These are phyloP conservation scores for Lucilia sericata DNA, from an alignment of 1,140 invertebrate species.

Conservation along the genomic window DNA sequence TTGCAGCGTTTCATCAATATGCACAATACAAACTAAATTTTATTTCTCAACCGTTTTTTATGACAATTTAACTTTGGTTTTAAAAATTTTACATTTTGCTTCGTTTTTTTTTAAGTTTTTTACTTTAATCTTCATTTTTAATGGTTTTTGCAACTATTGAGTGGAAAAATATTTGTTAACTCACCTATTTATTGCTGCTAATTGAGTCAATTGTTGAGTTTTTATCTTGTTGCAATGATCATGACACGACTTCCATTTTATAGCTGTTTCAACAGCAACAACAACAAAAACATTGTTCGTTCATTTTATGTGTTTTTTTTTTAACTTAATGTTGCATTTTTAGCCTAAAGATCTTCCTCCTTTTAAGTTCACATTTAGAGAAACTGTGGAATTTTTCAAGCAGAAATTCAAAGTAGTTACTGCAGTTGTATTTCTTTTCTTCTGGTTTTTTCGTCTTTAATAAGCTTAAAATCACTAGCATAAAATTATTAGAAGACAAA, in stretches of 20 bases:
- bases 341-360: conserved; percentile 26
- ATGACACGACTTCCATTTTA: conserved; percentile 26
- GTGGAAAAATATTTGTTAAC: conserved; percentile 38
- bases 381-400: neutral
- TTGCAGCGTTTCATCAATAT: conserved; percentile 1
- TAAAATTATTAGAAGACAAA: conserved; percentile 13
- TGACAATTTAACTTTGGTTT: conserved; percentile 1
- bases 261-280: neutral
- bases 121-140: neutral
- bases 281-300: neutral
- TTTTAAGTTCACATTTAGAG: neutral
- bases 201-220: conserved; percentile 40
- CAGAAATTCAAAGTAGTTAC: conserved; percentile 19
- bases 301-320: neutral
- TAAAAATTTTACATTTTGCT: no score
- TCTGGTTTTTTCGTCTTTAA: neutral
- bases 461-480: conserved; percentile 23
- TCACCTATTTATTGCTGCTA: conserved; percentile 42
- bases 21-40: neutral
- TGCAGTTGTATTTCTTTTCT: neutral
- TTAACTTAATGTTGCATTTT: neutral
- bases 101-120: neutral
- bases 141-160: conserved; percentile 6
- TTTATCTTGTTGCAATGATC: conserved; percentile 23
- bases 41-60: conserved; percentile 6